These are phyloP conservation scores for Acyrthosiphon pisum DNA, from an alignment of 1,140 invertebrate genomes.

Conservation along the genomic window DNA sequence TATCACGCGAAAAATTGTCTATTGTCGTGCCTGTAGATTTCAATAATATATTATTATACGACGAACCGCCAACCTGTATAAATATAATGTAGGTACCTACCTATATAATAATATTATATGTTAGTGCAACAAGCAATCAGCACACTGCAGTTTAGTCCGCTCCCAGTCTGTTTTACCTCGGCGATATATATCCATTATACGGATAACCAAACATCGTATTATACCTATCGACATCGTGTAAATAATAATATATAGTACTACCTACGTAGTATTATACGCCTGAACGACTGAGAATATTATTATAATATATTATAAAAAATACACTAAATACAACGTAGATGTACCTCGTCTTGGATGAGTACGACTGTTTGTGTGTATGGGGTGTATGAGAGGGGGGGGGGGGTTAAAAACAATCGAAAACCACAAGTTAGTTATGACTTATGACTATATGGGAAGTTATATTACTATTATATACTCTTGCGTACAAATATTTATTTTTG, in stretches of 20 bases:
- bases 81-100: too few relatives aligned
- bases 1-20: conserved; percentile 21
- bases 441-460: background rate
- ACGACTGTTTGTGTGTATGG: background rate
- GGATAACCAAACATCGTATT: background rate
- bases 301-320: background rate
- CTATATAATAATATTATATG: background rate
- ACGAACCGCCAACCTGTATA: background rate
- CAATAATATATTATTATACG: background rate
- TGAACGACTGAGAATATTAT: background rate
- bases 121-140: background rate
- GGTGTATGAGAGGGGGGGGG: too few relatives aligned
- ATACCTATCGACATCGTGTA: background rate
- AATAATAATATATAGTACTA: background rate
- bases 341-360: background rate
- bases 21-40: background rate
- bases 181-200: background rate
- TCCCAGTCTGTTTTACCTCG: background rate
- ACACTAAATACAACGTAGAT: background rate
- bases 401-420: background rate
- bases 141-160: background rate
- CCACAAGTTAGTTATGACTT: background rate
- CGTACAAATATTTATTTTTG: background rate
- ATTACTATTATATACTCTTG: background rate
- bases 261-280: background rate